Evolutionary conservation across 2,113 vertebrate genomes (phyloP).

Genomic region (cattle (Bos taurus)): ARS-UCD2.0 NC_037328.1:97326501-97327000

Average conservation of each 20-base stretch:
- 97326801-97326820: background rate
- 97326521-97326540: too few species aligned
- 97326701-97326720: background rate
- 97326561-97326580: too few species aligned
- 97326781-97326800: background rate
- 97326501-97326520: too few species aligned
- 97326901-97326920: background rate
- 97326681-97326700: background rate
- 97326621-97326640: too few species aligned
- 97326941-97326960: background rate
- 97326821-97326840: background rate
- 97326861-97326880: background rate
- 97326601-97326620: too few species aligned
- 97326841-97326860: background rate
- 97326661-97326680: too few species aligned
- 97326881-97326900: background rate
- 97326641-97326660: too few species aligned
- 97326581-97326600: too few species aligned
- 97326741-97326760: background rate
- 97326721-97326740: background rate
- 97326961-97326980: background rate
- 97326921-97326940: background rate
- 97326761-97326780: background rate
- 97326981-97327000: background rate
- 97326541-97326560: too few species aligned